Percentiles rank a stretch among this genome's conserved stretches.
Evolutionary conservation across 2,113 vertebrate genomes (phyloP).

Genomic region (Microtus oregoni): DNA sequence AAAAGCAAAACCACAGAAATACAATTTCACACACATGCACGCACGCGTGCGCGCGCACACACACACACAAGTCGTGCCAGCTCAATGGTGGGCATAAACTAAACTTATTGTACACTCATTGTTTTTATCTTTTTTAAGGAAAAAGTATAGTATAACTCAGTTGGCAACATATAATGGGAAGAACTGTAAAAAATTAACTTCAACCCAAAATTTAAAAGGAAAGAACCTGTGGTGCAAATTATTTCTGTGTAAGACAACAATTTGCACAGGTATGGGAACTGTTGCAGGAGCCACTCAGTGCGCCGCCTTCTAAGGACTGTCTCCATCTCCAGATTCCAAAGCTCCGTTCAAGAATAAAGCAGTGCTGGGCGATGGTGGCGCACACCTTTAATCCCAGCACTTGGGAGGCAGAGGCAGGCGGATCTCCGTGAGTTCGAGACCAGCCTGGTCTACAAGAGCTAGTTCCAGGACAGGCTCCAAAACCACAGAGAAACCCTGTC

Average conservation of each 20-base stretch:
- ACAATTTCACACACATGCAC: background rate
- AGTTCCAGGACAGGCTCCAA: too few species aligned
- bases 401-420: too few species aligned
- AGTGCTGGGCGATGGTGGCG: too few species aligned
- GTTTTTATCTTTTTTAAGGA: conserved; percentile 13
- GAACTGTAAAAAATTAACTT: conserved; percentile 14
- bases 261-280: background rate
- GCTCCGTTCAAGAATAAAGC: background rate
- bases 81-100: background rate
- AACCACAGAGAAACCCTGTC: too few species aligned
- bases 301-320: background rate
- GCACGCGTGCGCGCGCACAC: too few species aligned
- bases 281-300: background rate
- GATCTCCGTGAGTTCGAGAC: too few species aligned
- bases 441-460: too few species aligned
- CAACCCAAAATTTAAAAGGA: background rate
- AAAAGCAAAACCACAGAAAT: background rate
- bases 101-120: background rate
- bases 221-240: background rate
- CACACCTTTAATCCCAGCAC: too few species aligned
- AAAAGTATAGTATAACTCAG: background rate
- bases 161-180: background rate
- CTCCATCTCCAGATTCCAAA: conserved; percentile 3
- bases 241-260: background rate
- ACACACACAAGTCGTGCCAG: background rate